Conservation (phyloP, 2,888 invertebrate species). For the Physocephala rufipes region DNA sequence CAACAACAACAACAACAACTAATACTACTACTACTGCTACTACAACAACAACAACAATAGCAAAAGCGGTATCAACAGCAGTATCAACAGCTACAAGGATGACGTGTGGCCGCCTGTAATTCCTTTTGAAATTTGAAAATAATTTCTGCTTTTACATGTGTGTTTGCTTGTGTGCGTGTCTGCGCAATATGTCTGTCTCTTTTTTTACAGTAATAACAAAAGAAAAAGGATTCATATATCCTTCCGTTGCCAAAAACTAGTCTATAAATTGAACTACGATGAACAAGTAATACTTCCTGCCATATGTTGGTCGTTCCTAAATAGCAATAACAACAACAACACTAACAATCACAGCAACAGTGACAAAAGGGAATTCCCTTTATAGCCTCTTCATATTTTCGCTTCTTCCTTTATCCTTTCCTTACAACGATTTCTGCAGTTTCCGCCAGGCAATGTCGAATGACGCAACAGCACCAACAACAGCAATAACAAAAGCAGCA, state of each 20-base stretch:
- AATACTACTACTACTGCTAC: too few relatives aligned
- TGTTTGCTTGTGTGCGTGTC: conserved; percentile 38
- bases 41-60: too few relatives aligned
- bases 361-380: background rate
- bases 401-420: background rate
- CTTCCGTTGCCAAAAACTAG: conserved; percentile 55
- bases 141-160: conserved; percentile 9
- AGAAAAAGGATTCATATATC: background rate
- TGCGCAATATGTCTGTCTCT: conserved; percentile 22
- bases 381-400: background rate
- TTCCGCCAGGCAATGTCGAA: too few relatives aligned
- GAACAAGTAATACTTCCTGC: conserved; percentile 43
- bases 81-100: background rate
- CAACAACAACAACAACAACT: conserved; percentile 3
- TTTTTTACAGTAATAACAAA: conserved; percentile 3
- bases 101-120: conserved; percentile 10
- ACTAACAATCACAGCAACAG: too few relatives aligned
- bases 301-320: conserved; percentile 2
- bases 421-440: background rate
- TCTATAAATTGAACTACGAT: conserved; percentile 57
- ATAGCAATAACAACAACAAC: background rate
- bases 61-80: background rate
- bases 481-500: background rate
- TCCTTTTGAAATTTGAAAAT: conserved; percentile 10
- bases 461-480: background rate